Evolutionary conservation across 1,140 invertebrate species (phyloP), one percentile per base, ranked within the genome.

Genomic region (Lerema accius): DNA sequence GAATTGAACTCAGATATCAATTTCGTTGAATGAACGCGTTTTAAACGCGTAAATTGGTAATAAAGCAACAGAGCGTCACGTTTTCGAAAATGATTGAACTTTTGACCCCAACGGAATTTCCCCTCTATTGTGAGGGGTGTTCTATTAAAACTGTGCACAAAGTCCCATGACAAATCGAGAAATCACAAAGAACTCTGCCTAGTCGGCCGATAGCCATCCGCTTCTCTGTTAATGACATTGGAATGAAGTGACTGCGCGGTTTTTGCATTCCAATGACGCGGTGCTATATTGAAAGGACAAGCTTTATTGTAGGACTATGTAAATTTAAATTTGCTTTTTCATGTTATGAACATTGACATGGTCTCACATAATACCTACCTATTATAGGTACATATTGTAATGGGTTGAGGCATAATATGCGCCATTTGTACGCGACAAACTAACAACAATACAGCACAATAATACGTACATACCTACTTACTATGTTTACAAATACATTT

Each of bases 151-250:
- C 28, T 40, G 56, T 42, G 23, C 35, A 59, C 43, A 45, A 53
- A 63, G 58, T 72, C 43, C 68, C 69, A 68, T 78, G 69, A 75
- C 69, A 62, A 69, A 75, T 78, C 65, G 66, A 61, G 62, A 74
- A 70, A 69, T 73, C 63, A 77, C 67, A 78, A 77, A 77, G 67
- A 68, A 48, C 59, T 32, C 32, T 48, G 46, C 15, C 62, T 55
- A 50, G 60, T 40, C 42, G 49, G 63, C 59, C 58, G 37, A 56
- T 50, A 46, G 56, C 71, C 58, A 32, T 66, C 50, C 55, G 55
- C 32, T 56, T 9, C 48, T 51, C 65, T 63, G 64, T 76, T 72
- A 69, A 69, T 70, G 73, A 72, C 63, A 67, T 53, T 72, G 69
- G 49, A 69, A 72, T 63, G 48, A 37, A 56, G 59, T 72, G 65